phyloP scores from a whole-genome alignment of 2,797 vertebrate species.

The Macropodus opercularis region DNA sequence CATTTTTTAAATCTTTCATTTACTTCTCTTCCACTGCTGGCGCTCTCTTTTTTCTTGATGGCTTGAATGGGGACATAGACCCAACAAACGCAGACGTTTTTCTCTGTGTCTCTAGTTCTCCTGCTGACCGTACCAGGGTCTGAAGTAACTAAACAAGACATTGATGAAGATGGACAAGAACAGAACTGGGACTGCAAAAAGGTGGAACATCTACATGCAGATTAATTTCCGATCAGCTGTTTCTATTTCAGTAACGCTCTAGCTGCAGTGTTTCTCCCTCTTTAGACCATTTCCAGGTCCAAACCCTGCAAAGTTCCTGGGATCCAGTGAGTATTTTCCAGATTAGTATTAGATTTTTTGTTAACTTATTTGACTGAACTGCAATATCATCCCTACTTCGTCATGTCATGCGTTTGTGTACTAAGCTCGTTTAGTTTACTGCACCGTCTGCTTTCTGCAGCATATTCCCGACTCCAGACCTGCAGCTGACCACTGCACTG shows the following conservation, averaged over 20 bases:
- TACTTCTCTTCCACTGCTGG: no score
- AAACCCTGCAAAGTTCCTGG: slow-evolving; percentile 93
- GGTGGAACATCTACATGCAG: slow-evolving; percentile 68
- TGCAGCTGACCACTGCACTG: slow-evolving; percentile 86
- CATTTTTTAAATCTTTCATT: no score
- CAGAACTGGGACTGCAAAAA: slow-evolving; percentile 92
- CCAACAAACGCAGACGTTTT: slow-evolving; percentile 19
- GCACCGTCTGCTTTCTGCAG: slow-evolving; percentile 68
- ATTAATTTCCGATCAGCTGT: neutral
- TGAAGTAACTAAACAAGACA: slow-evolving; percentile 83
- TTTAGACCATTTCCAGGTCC: slow-evolving; percentile 86
- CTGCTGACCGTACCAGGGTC: slow-evolving; percentile 89
- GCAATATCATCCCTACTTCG: no score
- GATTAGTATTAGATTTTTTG: no score
- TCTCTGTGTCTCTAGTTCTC: slow-evolving; percentile 80
- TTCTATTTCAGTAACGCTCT: neutral
- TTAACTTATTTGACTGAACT: neutral
- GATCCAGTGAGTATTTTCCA: slow-evolving; percentile 88
- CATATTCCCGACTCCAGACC: slow-evolving; percentile 93
- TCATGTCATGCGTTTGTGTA: no score
- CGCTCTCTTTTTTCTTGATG: no score
- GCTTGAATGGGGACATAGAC: slow-evolving; percentile 14
- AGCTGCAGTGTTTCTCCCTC: slow-evolving; percentile 11
- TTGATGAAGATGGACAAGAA: slow-evolving; percentile 84
- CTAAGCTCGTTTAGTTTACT: slow-evolving; percentile 2